Conservation (phyloP, 2,113 vertebrate species). For the Patagioenas fasciata region DNA sequence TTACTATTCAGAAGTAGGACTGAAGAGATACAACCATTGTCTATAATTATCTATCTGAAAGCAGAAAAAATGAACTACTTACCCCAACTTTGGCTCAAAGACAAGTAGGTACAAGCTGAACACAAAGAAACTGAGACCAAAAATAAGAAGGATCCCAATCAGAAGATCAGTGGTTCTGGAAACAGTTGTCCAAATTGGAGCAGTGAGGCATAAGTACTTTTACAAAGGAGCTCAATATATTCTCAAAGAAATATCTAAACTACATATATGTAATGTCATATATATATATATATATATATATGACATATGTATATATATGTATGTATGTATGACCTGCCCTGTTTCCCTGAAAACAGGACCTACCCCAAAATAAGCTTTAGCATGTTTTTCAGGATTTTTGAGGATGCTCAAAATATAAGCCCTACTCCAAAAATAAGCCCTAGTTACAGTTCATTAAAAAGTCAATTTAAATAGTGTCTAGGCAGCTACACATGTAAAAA, state of each 20-base stretch:
- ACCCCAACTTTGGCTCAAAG: background rate
- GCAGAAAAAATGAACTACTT: background rate
- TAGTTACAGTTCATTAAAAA: too few relatives aligned
- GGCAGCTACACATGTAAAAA: too few relatives aligned
- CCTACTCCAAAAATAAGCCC: too few relatives aligned
- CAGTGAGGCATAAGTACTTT: rapidly evolving
- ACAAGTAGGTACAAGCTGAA: background rate
- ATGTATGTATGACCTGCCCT: background rate
- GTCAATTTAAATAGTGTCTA: too few relatives aligned
- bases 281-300: too few relatives aligned
- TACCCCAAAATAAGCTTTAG: too few relatives aligned
- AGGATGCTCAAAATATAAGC: too few relatives aligned
- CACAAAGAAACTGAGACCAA: background rate
- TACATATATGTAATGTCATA: background rate
- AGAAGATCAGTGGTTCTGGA: background rate
- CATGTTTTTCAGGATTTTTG: too few relatives aligned
- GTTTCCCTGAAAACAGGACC: too few relatives aligned
- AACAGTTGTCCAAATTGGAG: background rate
- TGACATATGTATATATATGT: too few relatives aligned
- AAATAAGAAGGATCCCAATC: background rate
- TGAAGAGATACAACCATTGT: background rate
- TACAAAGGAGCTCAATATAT: background rate
- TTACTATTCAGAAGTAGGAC: background rate
- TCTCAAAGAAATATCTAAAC: background rate
- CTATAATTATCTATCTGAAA: background rate